Conservation (phyloP, 2,888 invertebrate species). For the Plebejus melissa region DNA sequence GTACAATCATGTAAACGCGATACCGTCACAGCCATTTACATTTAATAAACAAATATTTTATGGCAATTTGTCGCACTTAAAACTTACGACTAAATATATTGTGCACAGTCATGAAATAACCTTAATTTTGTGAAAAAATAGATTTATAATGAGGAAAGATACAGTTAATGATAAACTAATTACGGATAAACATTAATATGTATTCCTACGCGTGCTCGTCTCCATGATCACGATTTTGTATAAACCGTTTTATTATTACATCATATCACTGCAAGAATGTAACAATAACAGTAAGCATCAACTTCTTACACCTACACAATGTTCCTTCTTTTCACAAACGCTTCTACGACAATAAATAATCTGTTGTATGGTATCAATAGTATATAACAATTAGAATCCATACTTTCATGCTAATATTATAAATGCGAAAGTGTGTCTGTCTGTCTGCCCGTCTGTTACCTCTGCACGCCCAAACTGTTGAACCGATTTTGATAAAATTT, state of each 20-base stretch:
- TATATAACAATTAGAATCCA: no score
- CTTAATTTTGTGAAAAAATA: neutral
- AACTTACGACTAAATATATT: neutral
- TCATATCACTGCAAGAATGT: neutral
- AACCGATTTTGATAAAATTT: no score
- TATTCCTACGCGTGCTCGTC: conserved; percentile 1
- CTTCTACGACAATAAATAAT: no score
- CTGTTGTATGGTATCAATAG: no score
- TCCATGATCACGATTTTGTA: conserved; percentile 5
- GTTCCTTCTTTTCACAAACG: neutral
- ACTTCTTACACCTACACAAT: neutral
- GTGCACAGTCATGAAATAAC: neutral
- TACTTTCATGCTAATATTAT: no score
- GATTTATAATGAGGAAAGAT: neutral
- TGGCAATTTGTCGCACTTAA: neutral
- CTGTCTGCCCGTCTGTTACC: no score
- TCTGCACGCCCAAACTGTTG: no score
- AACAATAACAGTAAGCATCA: neutral
- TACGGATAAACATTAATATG: neutral
- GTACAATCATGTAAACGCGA: neutral
- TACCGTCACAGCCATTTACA: conserved; percentile 5
- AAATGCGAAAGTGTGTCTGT: no score
- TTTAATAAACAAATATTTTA: conserved; percentile 5
- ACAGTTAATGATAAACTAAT: neutral
- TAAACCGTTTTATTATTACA: neutral